These are phyloP conservation scores for Drosophila crucigera DNA, from an alignment of 2,888 invertebrate species.

Conservation along the genomic window DNA sequence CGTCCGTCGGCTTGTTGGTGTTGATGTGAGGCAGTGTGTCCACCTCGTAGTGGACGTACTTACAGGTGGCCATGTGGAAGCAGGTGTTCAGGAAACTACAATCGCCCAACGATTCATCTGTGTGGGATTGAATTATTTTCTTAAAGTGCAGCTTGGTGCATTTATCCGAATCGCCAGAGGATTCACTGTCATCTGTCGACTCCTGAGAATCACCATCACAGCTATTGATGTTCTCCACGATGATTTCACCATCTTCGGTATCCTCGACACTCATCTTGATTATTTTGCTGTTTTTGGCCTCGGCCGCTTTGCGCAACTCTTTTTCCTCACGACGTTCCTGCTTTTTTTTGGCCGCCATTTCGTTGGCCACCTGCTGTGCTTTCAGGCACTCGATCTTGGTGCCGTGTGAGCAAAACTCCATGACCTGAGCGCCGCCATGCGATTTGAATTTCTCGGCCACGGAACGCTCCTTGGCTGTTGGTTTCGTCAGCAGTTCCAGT, in stretches of 20 bases:
- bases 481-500: conserved; percentile 95
- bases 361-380: conserved; percentile 85
- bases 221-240: conserved; percentile 65
- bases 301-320: conserved; percentile 52
- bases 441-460: conserved; percentile 98
- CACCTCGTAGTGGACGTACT: conserved; percentile 99
- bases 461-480: conserved; percentile 97
- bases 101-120: conserved; percentile 97
- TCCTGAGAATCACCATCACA: conserved; percentile 69
- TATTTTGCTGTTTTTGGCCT: conserved; percentile 34
- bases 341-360: conserved; percentile 84
- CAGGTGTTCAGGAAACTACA: conserved; percentile 99
- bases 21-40: conserved; percentile 88
- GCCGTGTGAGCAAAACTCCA: conserved; percentile 98
- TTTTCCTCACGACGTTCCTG: conserved; percentile 68
- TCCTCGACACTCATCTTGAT: conserved; percentile 59
- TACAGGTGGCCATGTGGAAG: conserved; percentile 99
- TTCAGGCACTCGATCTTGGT: conserved; percentile 94
- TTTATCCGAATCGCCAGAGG: conserved; percentile 84
- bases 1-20: conserved; percentile 84
- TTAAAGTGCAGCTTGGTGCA: conserved; percentile 98
- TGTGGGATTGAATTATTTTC: conserved; percentile 98
- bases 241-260: conserved; percentile 80
- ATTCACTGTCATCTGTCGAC: conserved; percentile 66
- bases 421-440: conserved; percentile 96